These are phyloP conservation scores for Polyodon spathula DNA, from an alignment of 2,113 vertebrate genomes.

Conservation along the genomic window DNA sequence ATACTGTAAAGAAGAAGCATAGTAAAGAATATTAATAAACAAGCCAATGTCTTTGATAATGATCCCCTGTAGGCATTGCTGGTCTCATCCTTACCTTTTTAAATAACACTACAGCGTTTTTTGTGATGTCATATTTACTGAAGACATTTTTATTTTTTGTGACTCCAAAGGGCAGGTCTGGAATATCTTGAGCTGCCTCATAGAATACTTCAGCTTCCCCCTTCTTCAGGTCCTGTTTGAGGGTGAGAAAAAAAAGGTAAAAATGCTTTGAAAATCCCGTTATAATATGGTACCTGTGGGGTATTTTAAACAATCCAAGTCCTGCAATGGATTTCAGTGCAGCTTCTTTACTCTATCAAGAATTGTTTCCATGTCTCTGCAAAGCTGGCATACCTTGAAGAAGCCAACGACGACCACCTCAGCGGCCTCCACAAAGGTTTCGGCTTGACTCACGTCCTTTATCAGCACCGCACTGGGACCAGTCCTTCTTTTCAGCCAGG, in stretches of 20 bases:
- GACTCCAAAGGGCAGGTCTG: slow-evolving; percentile 67
- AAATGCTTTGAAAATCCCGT: neutral
- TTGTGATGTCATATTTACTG: slow-evolving; percentile 45
- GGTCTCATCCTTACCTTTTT: slow-evolving; percentile 57
- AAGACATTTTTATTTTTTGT: slow-evolving; percentile 46
- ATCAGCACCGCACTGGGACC: slow-evolving; percentile 63
- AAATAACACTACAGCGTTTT: slow-evolving; percentile 65
- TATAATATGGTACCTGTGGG: no score
- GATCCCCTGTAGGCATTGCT: neutral
- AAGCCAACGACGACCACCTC: slow-evolving; percentile 74
- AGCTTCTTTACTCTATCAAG: neutral
- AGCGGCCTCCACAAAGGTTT: slow-evolving; percentile 45
- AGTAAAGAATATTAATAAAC: no score
- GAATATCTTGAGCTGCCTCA: slow-evolving; percentile 58
- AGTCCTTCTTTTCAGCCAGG: slow-evolving; percentile 74
- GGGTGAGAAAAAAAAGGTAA: slow-evolving; percentile 22
- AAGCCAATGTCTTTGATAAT: no score
- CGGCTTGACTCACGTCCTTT: slow-evolving; percentile 49
- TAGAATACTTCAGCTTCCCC: slow-evolving; percentile 57
- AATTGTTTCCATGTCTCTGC: neutral
- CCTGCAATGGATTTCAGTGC: no score
- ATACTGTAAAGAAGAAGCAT: no score
- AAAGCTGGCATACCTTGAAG: slow-evolving; percentile 64
- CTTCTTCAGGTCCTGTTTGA: slow-evolving; percentile 63
- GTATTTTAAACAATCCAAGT: no score